Base-by-base conservation (phyloP, 2,113 vertebrate genomes). In the Lampris incognitus region DNA sequence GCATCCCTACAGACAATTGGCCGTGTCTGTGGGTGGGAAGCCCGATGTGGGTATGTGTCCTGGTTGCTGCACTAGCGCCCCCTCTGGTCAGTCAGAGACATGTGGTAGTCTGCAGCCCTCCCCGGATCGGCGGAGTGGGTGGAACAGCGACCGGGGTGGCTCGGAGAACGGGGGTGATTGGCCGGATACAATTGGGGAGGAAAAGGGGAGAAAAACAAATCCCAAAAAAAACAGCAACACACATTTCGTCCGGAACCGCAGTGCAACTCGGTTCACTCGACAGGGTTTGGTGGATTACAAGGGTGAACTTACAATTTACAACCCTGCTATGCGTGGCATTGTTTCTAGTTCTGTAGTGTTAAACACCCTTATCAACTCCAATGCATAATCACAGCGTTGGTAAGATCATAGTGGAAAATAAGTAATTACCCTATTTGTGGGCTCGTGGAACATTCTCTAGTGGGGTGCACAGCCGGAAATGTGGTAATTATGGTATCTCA, bases 371-470 rank as follows among this genome's bases (percentile, higher is more conserved):
- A 85, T 91, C 81, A 87, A 50, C 81, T 83, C 58, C 66, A 72
- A 66, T 71, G 83, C 65, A 63, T 87, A 89, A 89, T 87, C 83
- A 87, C 85, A 90, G 87, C 85, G 87, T 88, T 83, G 69, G 73
- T 79, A 72, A 68, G 70, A 85, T 87, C 76, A 52, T 76, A 74
- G 74, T 54, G 79, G 72, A 81, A 88, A 86, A 90, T 90, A 85
- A 88, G 76, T 84, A 86, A 84, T 89, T 88, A 84, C 51, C 72
- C 74, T 84, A 77, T 88, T 87, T 82, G 79, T 71, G 66, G 74
- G 42, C 51, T 66, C 71, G 69, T 74, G 69, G 36, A 85, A 78
- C 73, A 73, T 61, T 13, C 56, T 77, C 58, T 68, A 76, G 75
- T 57, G 79, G 69, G 55, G 69, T 72, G 66, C 69, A 75, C 57